Evolutionary conservation across 2,797 vertebrate genomes (phyloP), one percentile per base, ranked within the genome.

Genomic region (Anomalospiza imberbis): DNA sequence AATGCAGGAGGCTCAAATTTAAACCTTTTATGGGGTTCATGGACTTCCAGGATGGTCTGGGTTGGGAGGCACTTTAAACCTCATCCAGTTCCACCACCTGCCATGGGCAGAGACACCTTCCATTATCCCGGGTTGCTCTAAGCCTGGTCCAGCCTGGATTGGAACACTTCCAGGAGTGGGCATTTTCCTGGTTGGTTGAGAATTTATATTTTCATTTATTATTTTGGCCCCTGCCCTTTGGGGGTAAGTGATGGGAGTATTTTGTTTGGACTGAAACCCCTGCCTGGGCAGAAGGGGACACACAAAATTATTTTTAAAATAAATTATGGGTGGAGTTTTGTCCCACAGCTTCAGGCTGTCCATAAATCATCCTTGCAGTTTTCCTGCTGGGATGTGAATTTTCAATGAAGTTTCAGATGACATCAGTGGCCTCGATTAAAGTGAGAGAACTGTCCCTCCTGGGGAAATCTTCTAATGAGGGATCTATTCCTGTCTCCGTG

Each of bases 371-470:
- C 36, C 4, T 8, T 60, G 57, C 21, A 0, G 31, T 22, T 66
- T 88, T 86, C 85, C 76, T 71, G 32, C 71, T 24, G 42, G 58
- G 54, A 72, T 65, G 72, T 38, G n/a, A 76, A 20, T 85, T 89
- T 89, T 95, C 90, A 72, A 14, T 92, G 58, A 51, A 78, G 53
- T 71, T 72, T 38, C 47, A 87, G 85, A 18, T 91, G 74, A 20
- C 82, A 87, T 54, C 94, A 29, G 38, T 94, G 96, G 88, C 95
- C 93, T 85, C 12, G 24, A 89, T 97, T 96, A 22, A 85, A 84
- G 10, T 5, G 60, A 44, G 67, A 81, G 82, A 44, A 5, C 55
- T 26, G 34, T 86, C 25, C 81, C 93, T 94, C 42, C 0, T 28
- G 54, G 84, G 88, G 88, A 83, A 57, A 51, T 40, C 80, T 93